phyloP scores from a whole-genome alignment of 2,797 vertebrate species.

The Cyprinella venusta region DNA sequence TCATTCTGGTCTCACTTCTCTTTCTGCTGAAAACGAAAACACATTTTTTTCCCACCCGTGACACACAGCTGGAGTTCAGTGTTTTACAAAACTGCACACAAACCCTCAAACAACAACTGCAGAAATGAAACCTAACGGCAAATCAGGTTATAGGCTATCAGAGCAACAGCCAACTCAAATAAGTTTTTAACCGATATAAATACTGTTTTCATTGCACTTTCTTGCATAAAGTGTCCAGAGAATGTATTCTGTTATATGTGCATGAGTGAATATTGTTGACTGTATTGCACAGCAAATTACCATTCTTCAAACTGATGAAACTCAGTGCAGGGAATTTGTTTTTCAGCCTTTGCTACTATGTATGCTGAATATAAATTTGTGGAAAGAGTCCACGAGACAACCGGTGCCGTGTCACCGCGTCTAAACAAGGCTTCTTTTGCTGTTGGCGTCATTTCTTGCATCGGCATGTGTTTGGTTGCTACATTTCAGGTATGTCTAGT shows the following conservation, averaged over 20 bases:
- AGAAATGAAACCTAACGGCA: conserved; percentile 50
- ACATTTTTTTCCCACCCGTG: conserved; percentile 17
- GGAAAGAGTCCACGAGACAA: conserved; percentile 79
- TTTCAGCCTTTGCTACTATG: conserved; percentile 85
- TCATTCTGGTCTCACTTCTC: conserved; percentile 63
- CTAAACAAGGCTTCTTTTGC: conserved; percentile 78
- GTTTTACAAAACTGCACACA: neutral
- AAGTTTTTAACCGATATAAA: neutral
- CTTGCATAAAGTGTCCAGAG: neutral
- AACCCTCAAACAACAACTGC: conserved; percentile 14
- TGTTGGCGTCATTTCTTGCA: conserved; percentile 82
- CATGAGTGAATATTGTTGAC: neutral
- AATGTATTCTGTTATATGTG: neutral
- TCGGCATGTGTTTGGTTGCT: conserved; percentile 91
- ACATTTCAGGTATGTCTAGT: conserved; percentile 88
- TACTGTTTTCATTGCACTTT: neutral
- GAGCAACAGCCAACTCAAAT: neutral
- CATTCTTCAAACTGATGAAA: neutral
- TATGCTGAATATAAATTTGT: conserved; percentile 88
- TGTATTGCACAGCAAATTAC: neutral
- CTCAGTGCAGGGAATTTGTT: neutral
- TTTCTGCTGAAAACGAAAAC: conserved; percentile 69
- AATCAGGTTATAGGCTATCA: neutral
- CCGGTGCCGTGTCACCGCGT: conserved; percentile 40
- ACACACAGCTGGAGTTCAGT: neutral